Conservation (phyloP, 2,888 invertebrate species). For the Petrolisthes manimaculis region DNA sequence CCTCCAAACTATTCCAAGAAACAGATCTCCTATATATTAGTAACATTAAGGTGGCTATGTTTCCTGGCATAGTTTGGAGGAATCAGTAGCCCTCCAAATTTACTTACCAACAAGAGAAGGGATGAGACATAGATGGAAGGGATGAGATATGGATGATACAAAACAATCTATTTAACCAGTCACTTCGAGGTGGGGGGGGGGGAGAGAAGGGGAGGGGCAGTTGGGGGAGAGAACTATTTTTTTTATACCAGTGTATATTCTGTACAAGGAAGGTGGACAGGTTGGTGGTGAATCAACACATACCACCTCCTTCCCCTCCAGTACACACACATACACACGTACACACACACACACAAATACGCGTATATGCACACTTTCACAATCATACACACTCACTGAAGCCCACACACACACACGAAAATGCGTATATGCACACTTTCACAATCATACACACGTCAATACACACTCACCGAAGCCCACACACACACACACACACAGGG, state of each 20-base stretch:
- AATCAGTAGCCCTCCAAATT: too few relatives aligned
- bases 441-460: slow-evolving; percentile 17
- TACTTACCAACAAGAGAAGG: neutral
- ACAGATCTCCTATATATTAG: too few relatives aligned
- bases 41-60: too few relatives aligned
- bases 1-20: too few relatives aligned
- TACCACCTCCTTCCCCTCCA: too few relatives aligned
- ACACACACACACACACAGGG: neutral
- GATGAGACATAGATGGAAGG: neutral
- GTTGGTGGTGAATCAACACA: too few relatives aligned
- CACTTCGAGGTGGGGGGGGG: neutral
- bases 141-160: neutral
- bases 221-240: too few relatives aligned
- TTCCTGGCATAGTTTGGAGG: too few relatives aligned
- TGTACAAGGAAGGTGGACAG: too few relatives aligned
- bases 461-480: slow-evolving; percentile 4
- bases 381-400: neutral
- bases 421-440: slow-evolving; percentile 10
- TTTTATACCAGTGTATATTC: too few relatives aligned
- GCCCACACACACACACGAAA: slow-evolving; percentile 7
- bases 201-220: too few relatives aligned
- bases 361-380: neutral
- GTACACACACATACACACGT: neutral
- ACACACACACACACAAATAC: neutral
- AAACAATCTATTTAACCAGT: too few relatives aligned